phyloP scores from a whole-genome alignment of 2,113 vertebrate species.

The Galbula dea region DNA sequence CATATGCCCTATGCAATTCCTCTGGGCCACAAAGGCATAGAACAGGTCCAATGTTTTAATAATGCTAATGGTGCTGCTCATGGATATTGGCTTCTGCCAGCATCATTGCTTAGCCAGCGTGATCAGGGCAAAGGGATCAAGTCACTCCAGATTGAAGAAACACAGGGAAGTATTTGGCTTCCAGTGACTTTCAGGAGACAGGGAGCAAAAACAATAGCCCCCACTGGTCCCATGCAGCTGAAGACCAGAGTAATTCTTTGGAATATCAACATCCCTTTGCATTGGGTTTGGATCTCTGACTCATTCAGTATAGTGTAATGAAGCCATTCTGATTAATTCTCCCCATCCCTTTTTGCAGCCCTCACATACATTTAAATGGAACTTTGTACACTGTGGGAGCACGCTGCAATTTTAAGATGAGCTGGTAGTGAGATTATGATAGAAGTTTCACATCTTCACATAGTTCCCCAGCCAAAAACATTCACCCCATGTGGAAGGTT shows the following conservation, averaged over 20 bases:
- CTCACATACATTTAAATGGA: no score
- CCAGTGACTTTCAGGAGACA: neutral
- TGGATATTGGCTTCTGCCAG: neutral
- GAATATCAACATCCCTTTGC: neutral
- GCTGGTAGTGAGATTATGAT: neutral
- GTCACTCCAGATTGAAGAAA: neutral
- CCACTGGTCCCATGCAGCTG: neutral
- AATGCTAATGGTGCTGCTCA: neutral
- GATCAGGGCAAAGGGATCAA: neutral
- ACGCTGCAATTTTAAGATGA: neutral
- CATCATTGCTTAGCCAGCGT: neutral
- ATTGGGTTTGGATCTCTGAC: neutral
- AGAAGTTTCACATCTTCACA: neutral
- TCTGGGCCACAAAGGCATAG: neutral
- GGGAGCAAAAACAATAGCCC: neutral
- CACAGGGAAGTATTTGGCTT: neutral
- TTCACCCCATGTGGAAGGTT: neutral
- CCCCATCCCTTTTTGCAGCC: neutral
- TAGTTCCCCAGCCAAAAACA: neutral
- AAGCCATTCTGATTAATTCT: neutral
- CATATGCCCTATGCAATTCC: neutral
- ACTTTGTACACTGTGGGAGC: neutral
- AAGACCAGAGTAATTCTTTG: neutral
- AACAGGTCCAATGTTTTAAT: neutral
- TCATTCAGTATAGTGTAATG: accelerated